Conservation (phyloP, 2,888 invertebrate genomes). For the Nemurella pictetii region DNA sequence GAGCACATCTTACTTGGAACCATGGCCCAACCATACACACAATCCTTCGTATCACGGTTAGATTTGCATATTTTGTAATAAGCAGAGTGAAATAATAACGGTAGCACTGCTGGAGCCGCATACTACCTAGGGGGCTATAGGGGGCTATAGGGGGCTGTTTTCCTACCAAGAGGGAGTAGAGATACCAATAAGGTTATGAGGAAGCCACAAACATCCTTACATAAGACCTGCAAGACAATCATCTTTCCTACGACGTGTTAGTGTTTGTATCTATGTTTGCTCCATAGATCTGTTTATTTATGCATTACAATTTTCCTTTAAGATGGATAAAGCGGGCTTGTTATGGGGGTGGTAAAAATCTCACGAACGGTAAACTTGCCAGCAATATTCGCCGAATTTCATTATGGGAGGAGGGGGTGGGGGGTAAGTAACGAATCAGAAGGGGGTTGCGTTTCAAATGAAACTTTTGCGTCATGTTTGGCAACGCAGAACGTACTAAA, state of each 20-base stretch:
- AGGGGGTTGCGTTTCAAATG: neutral
- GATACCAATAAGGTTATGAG: slow-evolving; percentile 33
- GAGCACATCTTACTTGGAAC: too few relatives aligned
- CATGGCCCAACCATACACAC: neutral
- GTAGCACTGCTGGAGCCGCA: neutral
- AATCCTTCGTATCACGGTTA: slow-evolving; percentile 4
- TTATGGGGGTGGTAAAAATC: slow-evolving; percentile 30
- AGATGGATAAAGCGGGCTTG: slow-evolving; percentile 29
- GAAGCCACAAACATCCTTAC: slow-evolving; percentile 33
- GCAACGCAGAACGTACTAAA: neutral
- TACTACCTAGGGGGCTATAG: slow-evolving; percentile 35
- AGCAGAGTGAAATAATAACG: slow-evolving; percentile 29
- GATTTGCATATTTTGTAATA: slow-evolving; percentile 40
- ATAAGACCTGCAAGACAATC: slow-evolving; percentile 23
- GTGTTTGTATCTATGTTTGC: neutral
- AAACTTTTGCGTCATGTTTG: neutral
- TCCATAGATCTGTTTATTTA: slow-evolving; percentile 38
- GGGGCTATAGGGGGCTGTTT: neutral
- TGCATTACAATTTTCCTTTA: slow-evolving; percentile 41
- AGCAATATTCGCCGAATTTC: slow-evolving; percentile 30
- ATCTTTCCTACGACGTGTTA: slow-evolving; percentile 16
- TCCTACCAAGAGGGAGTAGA: slow-evolving; percentile 11
- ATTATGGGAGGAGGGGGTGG: slow-evolving; percentile 23
- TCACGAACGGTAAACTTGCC: slow-evolving; percentile 36
- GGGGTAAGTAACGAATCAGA: neutral